phyloP scores from a whole-genome alignment of 2,113 vertebrate species.

The Aptenodytes patagonicus region DNA sequence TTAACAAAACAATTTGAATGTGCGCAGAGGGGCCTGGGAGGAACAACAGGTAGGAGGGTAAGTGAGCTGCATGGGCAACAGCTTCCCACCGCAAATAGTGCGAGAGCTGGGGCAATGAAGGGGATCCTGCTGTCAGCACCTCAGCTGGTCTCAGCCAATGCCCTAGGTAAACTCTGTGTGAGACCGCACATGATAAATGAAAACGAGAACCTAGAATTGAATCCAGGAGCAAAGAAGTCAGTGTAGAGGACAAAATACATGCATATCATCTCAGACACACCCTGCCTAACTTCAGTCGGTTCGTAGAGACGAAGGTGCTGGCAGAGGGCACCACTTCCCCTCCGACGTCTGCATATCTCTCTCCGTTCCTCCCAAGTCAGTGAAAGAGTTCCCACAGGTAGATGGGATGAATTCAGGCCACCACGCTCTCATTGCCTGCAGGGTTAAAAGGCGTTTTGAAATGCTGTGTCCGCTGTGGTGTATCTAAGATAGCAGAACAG shows the following conservation, averaged over 20 bases:
- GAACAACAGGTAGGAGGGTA: not conserved
- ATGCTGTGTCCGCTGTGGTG: not conserved
- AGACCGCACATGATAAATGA: rapidly evolving
- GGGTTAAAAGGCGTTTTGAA: not conserved
- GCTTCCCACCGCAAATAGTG: rapidly evolving
- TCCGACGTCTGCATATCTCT: rapidly evolving
- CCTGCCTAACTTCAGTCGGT: not conserved
- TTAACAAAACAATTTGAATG: not conserved
- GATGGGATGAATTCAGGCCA: not conserved
- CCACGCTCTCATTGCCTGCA: not conserved
- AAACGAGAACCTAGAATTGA: not conserved
- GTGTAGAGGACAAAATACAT: not conserved
- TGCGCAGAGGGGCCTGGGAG: not conserved
- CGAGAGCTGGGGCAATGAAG: not conserved
- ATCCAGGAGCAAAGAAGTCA: not conserved
- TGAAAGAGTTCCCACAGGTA: not conserved
- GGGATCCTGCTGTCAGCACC: not conserved
- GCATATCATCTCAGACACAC: rapidly evolving
- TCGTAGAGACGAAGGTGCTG: not conserved
- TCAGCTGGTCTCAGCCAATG: not conserved
- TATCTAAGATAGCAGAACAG: not conserved
- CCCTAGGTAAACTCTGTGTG: not conserved
- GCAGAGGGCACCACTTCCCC: not conserved
- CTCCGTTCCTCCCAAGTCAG: not conserved
- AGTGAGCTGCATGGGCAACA: not conserved